Base-by-base conservation (phyloP, 1,140 invertebrate genomes). In the Drosophila serrata region DNA sequence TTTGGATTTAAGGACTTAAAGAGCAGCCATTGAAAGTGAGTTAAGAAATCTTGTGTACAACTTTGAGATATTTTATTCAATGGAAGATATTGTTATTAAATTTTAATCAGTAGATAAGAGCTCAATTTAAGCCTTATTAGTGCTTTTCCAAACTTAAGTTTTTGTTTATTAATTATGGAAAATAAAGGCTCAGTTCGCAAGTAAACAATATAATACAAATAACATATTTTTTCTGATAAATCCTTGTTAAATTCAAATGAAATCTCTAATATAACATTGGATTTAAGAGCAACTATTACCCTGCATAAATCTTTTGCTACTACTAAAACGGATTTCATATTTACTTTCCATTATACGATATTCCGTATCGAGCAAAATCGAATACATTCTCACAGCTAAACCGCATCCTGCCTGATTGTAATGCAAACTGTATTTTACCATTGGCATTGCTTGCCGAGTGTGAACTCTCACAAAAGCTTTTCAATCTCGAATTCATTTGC, bases 401-500 rank as follows among this genome's bases (percentile, higher is more conserved):
- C 69, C 69, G 43, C 69, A 73, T 59, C 29, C 35, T 17, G 35
- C 2, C 42, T 72, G 67, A 48, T 73, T 72, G 69, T 72, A 73
- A 73, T 73, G 69, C 69, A 73, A 73, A 73, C 65, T 72, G 65
- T 42, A 72, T 73, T 72, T 72, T 13, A 73, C 17, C 43, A 59
- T 42, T 48, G 24, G 29, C 53, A 42, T 19, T 27, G 46, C 65
- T 69, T 42, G 65, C 22, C 65, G 17, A 73, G 69, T 72, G 69
- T 72, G 69, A 73, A 49, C 53, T 72, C 69, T 49, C 35, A 49
- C 67, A 72, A 40, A 59, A 73, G 64, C 69, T 72, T 73, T 73
- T 73, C 69, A 73, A 73, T 73, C 69, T 73, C 69, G 68, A 73
- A 72, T 73, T 72, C 74, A 76, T 76, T 57, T 75, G 51, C 53